These are phyloP conservation scores for Syngnathoides biaculeatus DNA, from an alignment of 2,113 vertebrate species.

Conservation along the genomic window DNA sequence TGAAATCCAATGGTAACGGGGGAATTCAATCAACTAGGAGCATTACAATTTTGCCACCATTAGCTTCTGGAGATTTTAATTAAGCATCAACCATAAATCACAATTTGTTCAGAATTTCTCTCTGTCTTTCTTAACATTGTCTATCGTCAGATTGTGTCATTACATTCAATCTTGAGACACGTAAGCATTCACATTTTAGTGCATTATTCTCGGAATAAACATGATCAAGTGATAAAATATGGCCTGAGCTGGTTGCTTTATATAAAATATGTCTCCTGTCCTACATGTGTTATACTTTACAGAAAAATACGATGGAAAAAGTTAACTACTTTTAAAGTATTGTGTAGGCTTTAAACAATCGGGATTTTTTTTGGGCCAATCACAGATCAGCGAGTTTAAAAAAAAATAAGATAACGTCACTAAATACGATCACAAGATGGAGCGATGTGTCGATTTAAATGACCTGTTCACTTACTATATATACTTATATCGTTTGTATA, in stretches of 20 bases:
- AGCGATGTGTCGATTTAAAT: too few species aligned
- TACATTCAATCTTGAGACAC: constrained; percentile 21
- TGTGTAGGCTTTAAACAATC: too few species aligned
- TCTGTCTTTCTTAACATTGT: constrained; percentile 36
- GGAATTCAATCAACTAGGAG: constrained; percentile 55
- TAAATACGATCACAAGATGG: too few species aligned
- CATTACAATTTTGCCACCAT: constrained; percentile 66
- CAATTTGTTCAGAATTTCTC: constrained; percentile 49
- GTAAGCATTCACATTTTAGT: constrained; percentile 37
- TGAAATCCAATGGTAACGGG: constrained; percentile 27
- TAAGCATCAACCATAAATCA: constrained; percentile 67
- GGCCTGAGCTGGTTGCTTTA: background rate
- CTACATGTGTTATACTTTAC: background rate
- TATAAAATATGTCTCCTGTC: constrained; percentile 12
- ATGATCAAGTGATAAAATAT: constrained; percentile 18
- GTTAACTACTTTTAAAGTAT: background rate
- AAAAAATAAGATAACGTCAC: too few species aligned
- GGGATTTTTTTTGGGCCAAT: too few species aligned
- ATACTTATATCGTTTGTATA: too few species aligned
- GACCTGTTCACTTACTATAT: too few species aligned
- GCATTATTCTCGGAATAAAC: constrained; percentile 42
- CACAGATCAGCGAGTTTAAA: too few species aligned
- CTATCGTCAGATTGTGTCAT: constrained; percentile 25
- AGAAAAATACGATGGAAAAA: too few species aligned
- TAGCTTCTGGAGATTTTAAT: constrained; percentile 65